A percentile compares a stretch with the other conserved stretches of the same genome.
Evolutionary conservation across 2,888 invertebrate genomes (phyloP).

Genomic region (Neocrepidodera transversa): DNA sequence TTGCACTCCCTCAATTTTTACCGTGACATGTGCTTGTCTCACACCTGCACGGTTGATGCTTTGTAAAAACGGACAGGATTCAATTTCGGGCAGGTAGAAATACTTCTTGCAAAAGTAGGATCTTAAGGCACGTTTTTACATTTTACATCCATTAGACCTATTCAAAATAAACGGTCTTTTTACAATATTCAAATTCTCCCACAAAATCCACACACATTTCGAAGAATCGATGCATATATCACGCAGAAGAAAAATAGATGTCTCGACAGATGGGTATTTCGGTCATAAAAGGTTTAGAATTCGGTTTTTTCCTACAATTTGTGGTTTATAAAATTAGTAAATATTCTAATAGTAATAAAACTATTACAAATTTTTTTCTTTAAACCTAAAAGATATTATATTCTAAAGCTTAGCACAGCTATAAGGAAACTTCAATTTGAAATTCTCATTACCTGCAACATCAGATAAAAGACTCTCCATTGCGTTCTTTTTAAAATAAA

Average conservation of each 20-base stretch:
- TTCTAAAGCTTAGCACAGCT: conserved; percentile 1
- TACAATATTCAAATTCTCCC: conserved; percentile 41
- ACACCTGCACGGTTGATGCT: conserved; percentile 53
- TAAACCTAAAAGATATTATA: too few species aligned
- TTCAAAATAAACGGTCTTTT: conserved; percentile 40
- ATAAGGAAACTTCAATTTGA: conserved; percentile 8
- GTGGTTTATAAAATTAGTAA: too few species aligned
- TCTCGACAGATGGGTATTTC: conserved; percentile 25
- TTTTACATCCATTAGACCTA: conserved; percentile 43
- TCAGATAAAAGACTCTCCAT: conserved; percentile 5
- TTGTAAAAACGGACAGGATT: conserved; percentile 45
- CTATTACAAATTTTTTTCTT: too few species aligned
- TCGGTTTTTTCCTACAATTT: not conserved
- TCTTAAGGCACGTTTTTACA: conserved; percentile 42
- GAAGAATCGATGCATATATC: conserved; percentile 36
- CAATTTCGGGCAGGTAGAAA: conserved; percentile 51
- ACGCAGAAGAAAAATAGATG: conserved; percentile 25
- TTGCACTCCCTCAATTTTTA: conserved; percentile 43
- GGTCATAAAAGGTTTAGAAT: not conserved
- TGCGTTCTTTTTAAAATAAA: conserved; percentile 6
- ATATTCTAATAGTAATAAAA: not conserved
- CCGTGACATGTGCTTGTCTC: conserved; percentile 52
- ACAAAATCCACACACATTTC: conserved; percentile 32
- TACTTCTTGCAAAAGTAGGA: conserved; percentile 43
- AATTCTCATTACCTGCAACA: conserved; percentile 10